These are phyloP conservation scores for Acleris laterana DNA, from an alignment of 2,888 invertebrate species.

Conservation along the genomic window DNA sequence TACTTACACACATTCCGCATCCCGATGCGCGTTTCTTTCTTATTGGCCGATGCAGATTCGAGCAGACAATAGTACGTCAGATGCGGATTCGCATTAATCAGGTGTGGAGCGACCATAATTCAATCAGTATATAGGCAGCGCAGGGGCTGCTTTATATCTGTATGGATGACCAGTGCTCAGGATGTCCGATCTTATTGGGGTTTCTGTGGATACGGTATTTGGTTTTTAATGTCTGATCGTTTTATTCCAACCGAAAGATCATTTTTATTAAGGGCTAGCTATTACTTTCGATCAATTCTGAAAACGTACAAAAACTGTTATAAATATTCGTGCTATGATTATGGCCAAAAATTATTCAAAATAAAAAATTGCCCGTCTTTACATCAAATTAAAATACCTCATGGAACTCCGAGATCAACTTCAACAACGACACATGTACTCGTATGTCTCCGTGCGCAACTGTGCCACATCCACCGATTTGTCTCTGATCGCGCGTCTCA, in stretches of 20 bases:
- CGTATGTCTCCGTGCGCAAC: neutral
- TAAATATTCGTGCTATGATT: no score
- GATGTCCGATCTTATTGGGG: constrained; percentile 49
- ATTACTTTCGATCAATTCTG: no score
- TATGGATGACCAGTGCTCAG: constrained; percentile 64
- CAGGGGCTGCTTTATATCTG: constrained; percentile 66
- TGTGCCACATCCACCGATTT: constrained; percentile 62
- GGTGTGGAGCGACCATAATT: constrained; percentile 80
- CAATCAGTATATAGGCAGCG: constrained; percentile 67
- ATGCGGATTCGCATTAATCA: constrained; percentile 82
- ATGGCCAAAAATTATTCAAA: no score
- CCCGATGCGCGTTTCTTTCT: constrained; percentile 52
- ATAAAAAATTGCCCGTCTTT: neutral
- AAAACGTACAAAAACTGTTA: no score
- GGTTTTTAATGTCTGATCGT: neutral
- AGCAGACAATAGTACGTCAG: constrained; percentile 81
- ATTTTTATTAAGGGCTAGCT: no score
- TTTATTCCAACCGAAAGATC: no score
- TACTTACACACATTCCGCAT: constrained; percentile 62
- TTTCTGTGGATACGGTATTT: constrained; percentile 52
- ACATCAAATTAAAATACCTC: neutral
- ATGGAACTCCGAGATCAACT: neutral
- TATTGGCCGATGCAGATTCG: constrained; percentile 77
- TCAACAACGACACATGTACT: neutral
- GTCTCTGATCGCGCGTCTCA: constrained; percentile 63